Percentiles rank a stretch among this genome's conserved stretches.
phyloP scores from a whole-genome alignment of 2,888 invertebrate species.

The Selenia dentaria region DNA sequence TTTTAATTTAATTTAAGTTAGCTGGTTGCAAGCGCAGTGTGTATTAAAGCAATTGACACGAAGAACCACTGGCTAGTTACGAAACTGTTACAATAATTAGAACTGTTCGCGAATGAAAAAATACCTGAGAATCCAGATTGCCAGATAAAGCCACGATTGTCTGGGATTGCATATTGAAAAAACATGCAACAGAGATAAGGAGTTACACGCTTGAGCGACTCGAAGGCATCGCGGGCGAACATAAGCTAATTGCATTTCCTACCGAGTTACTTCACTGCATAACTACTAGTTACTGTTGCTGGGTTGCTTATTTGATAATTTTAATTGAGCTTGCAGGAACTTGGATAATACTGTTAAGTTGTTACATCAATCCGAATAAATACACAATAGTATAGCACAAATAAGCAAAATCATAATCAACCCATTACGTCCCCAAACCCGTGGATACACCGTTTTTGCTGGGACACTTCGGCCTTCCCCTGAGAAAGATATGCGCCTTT shows the following conservation, averaged over 20 bases:
- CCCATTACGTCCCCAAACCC: too few species aligned
- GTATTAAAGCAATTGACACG: slow-evolving; percentile 70
- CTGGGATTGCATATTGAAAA: slow-evolving; percentile 82
- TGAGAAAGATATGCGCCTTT: too few species aligned
- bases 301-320: slow-evolving; percentile 23
- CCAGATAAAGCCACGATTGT: slow-evolving; percentile 78
- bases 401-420: too few species aligned
- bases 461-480: too few species aligned
- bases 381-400: too few species aligned
- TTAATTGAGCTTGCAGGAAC: background rate
- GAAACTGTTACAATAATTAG: slow-evolving; percentile 77
- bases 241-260: slow-evolving; percentile 80
- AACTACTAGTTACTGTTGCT: slow-evolving; percentile 38
- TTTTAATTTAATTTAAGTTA: too few species aligned
- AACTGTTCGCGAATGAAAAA: slow-evolving; percentile 75
- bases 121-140: slow-evolving; percentile 81
- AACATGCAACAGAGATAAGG: slow-evolving; percentile 83
- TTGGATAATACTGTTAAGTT: too few species aligned
- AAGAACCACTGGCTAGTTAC: slow-evolving; percentile 65
- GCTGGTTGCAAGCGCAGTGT: slow-evolving; percentile 14
- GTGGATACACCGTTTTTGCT: too few species aligned
- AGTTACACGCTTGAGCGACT: slow-evolving; percentile 77
- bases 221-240: slow-evolving; percentile 68
- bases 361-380: too few species aligned
- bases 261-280: slow-evolving; percentile 68